These are phyloP conservation scores for Bembecia ichneumoniformis DNA, from an alignment of 2,888 invertebrate genomes.

Conservation along the genomic window DNA sequence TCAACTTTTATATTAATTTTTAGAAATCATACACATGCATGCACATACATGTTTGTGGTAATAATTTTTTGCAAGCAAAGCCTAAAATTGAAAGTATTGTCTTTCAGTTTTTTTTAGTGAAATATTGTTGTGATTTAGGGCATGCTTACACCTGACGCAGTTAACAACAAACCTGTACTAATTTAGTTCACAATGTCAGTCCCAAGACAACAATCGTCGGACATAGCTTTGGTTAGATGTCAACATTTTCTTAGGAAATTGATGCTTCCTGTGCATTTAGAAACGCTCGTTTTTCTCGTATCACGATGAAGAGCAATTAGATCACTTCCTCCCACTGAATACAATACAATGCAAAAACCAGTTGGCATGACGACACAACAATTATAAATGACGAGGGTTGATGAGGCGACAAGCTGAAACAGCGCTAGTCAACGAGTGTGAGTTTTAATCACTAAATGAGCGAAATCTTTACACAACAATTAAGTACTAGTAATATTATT, in stretches of 20 bases:
- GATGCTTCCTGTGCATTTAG: slow-evolving; percentile 37
- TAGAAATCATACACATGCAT: too few relatives aligned
- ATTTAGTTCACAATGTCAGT: background rate
- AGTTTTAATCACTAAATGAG: background rate
- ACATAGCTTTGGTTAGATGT: background rate
- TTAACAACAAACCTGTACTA: too few relatives aligned
- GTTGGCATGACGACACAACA: slow-evolving; percentile 23
- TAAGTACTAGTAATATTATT: too few relatives aligned
- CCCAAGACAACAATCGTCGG: background rate
- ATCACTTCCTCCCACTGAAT: slow-evolving; percentile 53
- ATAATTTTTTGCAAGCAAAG: too few relatives aligned
- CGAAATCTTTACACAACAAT: background rate
- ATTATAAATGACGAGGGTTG: slow-evolving; percentile 12
- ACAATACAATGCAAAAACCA: slow-evolving; percentile 58
- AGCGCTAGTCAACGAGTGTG: background rate
- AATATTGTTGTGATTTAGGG: too few relatives aligned
- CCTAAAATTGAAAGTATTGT: too few relatives aligned
- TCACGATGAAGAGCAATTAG: slow-evolving; percentile 50
- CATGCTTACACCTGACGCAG: too few relatives aligned
- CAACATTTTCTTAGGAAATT: background rate
- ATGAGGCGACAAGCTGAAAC: slow-evolving; percentile 18
- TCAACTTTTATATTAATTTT: too few relatives aligned
- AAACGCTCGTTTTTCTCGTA: slow-evolving; percentile 47
- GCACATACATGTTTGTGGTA: too few relatives aligned
- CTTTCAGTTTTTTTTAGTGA: too few relatives aligned